phyloP scores from a whole-genome alignment of 2,888 invertebrate genomes.

The Cylloceria caligata region DNA sequence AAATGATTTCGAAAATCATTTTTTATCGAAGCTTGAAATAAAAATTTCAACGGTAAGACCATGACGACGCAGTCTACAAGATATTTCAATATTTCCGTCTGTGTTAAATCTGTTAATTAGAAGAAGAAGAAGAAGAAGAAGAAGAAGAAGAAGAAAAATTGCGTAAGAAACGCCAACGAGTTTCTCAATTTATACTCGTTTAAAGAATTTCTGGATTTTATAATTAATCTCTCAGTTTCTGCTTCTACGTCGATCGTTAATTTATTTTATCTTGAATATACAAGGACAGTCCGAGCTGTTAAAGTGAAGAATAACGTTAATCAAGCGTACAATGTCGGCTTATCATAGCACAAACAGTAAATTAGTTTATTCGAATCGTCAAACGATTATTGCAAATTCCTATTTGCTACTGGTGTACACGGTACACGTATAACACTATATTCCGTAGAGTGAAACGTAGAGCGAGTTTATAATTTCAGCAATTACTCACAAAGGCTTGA shows the following conservation, averaged over 20 bases:
- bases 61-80: conserved; percentile 10
- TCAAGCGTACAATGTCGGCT: neutral
- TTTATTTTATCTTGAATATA: neutral
- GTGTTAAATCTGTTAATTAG: neutral
- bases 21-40: neutral
- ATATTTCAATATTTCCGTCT: conserved; percentile 21
- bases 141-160: too few species aligned
- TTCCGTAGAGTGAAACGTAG: neutral
- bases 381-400: conserved; percentile 24
- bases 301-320: conserved; percentile 6
- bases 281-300: neutral
- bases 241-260: neutral
- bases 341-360: conserved; percentile 3
- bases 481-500: conserved; percentile 14
- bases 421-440: neutral
- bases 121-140: too few species aligned
- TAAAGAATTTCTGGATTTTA: neutral
- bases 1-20: neutral
- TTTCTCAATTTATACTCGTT: neutral
- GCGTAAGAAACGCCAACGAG: neutral
- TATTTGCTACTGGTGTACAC: neutral
- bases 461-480: conserved; percentile 34
- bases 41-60: neutral
- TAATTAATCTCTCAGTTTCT: conserved; percentile 9
- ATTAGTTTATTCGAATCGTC: neutral